phyloP scores from a whole-genome alignment of 1,140 invertebrate genomes.

The Neodiprion pinetum region DNA sequence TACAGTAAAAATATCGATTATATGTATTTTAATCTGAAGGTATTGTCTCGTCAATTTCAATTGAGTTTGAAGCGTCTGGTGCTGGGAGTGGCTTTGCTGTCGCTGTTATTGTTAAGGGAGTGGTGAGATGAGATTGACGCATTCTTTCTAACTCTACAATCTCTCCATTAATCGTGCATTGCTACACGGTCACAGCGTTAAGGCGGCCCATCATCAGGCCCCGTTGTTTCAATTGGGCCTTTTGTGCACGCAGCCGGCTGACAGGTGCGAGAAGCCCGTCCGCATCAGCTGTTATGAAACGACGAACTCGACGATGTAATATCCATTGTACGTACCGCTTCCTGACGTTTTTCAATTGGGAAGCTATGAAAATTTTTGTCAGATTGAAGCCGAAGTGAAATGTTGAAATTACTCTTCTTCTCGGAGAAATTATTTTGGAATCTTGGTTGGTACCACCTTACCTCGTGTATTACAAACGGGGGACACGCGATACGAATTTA shows the following conservation, averaged over 20 bases:
- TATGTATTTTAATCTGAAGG: too few relatives aligned
- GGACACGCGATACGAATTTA: not conserved
- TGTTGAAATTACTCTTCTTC: too few relatives aligned
- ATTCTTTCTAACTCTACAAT: not conserved
- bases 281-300: not conserved
- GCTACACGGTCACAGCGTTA: not conserved
- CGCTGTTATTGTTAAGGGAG: not conserved
- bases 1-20: too few relatives aligned
- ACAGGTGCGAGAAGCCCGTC: not conserved
- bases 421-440: too few relatives aligned
- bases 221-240: not conserved
- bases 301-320: not conserved
- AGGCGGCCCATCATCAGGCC: not conserved
- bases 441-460: too few relatives aligned
- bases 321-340: not conserved
- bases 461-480: too few relatives aligned
- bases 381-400: not conserved
- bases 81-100: not conserved
- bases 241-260: not conserved
- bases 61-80: not conserved
- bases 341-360: slow-evolving; percentile 27
- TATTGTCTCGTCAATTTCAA: not conserved
- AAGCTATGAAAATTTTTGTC: slow-evolving; percentile 27
- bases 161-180: not conserved
- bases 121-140: not conserved